Conservation (phyloP, 2,113 vertebrate species). For the Leiothrix lutea region DNA sequence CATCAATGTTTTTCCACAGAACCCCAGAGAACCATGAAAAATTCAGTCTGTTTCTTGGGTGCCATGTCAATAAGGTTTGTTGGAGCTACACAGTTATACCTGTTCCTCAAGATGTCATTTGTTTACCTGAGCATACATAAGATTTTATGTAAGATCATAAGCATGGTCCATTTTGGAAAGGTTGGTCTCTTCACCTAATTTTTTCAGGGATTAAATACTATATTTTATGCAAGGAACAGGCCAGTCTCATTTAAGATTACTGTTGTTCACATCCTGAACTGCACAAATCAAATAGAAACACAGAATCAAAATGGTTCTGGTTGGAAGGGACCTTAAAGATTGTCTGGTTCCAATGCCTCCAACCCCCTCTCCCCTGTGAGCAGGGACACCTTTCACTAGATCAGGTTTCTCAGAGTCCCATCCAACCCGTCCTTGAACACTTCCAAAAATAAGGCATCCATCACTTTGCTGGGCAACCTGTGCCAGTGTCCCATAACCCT, state of each 20-base stretch:
- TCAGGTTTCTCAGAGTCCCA: background rate
- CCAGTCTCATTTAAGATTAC: background rate
- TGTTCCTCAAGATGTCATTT: background rate
- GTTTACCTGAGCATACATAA: background rate
- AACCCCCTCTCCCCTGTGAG: accelerated
- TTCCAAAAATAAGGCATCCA: background rate
- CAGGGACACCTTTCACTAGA: background rate
- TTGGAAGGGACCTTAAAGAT: background rate
- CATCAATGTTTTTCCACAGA: background rate
- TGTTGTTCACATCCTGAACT: background rate
- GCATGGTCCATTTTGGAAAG: background rate
- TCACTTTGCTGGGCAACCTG: background rate
- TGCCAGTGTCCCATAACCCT: background rate
- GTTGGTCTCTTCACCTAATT: background rate
- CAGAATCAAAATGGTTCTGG: background rate
- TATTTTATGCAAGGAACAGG: background rate
- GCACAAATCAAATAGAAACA: background rate
- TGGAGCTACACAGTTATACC: background rate
- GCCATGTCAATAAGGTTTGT: background rate
- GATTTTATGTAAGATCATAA: background rate
- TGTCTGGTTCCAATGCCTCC: accelerated
- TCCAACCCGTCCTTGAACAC: background rate
- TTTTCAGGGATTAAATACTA: background rate
- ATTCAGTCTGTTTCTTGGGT: background rate
- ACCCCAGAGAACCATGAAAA: background rate